Conservation (phyloP, 2,797 vertebrate species). For the Diglossa cyanea region DNA sequence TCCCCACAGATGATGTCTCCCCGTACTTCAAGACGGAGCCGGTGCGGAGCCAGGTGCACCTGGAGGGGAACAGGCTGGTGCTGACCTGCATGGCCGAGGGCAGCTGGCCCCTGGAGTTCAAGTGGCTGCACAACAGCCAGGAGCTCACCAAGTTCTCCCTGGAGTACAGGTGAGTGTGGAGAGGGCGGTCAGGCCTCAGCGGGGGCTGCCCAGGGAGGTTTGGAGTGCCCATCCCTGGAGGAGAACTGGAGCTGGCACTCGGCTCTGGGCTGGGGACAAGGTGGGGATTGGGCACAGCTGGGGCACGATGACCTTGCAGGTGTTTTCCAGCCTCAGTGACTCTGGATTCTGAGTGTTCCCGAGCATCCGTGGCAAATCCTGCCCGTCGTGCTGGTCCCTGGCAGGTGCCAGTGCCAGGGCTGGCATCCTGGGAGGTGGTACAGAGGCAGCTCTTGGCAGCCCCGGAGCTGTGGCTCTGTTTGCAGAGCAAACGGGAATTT, state of each 20-base stretch:
- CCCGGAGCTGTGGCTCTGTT: neutral
- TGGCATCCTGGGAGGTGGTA: neutral
- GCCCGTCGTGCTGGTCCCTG: rapidly evolving
- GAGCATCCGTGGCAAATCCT: rapidly evolving
- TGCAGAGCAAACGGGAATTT: constrained; percentile 14
- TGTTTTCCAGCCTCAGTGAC: neutral
- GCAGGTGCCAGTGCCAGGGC: neutral
- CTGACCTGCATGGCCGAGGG: constrained; percentile 98
- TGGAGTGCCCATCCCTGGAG: neutral
- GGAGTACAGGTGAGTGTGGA: constrained; percentile 88
- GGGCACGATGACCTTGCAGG: rapidly evolving
- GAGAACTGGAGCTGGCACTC: neutral
- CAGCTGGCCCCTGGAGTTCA: constrained; percentile 98
- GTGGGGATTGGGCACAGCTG: rapidly evolving
- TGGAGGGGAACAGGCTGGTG: constrained; percentile 95
- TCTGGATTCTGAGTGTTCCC: neutral
- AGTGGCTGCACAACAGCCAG: constrained; percentile 91
- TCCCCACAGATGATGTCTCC: constrained; percentile 86
- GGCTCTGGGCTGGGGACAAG: neutral
- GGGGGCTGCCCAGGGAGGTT: neutral
- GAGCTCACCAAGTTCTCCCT: constrained; percentile 94
- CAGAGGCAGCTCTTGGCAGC: neutral
- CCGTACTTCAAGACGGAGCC: constrained; percentile 98
- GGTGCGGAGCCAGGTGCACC: constrained; percentile 89
- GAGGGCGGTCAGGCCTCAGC: rapidly evolving